These are phyloP conservation scores for Agriopis marginaria DNA, from an alignment of 2,888 invertebrate genomes.

Conservation along the genomic window DNA sequence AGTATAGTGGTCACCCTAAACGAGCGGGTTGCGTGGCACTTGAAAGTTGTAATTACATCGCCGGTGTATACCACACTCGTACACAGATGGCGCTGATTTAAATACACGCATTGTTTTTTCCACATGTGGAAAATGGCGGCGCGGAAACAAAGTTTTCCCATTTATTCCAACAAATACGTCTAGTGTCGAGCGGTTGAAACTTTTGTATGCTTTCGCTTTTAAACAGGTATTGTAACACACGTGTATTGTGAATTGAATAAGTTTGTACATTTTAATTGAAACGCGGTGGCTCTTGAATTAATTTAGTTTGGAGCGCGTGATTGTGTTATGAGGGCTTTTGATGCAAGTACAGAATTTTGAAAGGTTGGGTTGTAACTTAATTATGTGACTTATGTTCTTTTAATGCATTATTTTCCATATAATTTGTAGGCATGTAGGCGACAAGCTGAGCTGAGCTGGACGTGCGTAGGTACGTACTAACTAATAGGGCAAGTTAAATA, in stretches of 20 bases:
- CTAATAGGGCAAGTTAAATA: too few species aligned
- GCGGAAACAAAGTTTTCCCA: conserved; percentile 60
- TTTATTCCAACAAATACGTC: conserved; percentile 63
- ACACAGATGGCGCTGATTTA: conserved; percentile 59
- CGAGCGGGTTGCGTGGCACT: conserved; percentile 56
- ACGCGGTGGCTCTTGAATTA: conserved; percentile 26
- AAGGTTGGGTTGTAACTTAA: conserved; percentile 6
- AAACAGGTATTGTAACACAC: conserved; percentile 48
- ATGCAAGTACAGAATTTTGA: conserved; percentile 7
- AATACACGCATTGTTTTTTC: conserved; percentile 61
- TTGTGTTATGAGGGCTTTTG: conserved; percentile 28
- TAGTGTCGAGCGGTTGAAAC: conserved; percentile 53
- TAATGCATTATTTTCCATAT: neutral
- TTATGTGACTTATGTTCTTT: conserved; percentile 3
- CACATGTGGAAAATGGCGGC: conserved; percentile 24
- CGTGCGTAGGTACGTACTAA: too few species aligned
- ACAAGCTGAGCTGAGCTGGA: neutral
- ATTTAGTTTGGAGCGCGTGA: conserved; percentile 19
- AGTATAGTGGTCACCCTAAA: conserved; percentile 32
- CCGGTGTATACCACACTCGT: conserved; percentile 49
- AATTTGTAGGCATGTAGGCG: neutral
- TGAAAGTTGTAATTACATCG: conserved; percentile 58
- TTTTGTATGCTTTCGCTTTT: conserved; percentile 40
- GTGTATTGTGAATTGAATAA: conserved; percentile 39
- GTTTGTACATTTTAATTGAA: conserved; percentile 48